phyloP scores from a whole-genome alignment of 2,888 invertebrate species.

The Dynastes maya region DNA sequence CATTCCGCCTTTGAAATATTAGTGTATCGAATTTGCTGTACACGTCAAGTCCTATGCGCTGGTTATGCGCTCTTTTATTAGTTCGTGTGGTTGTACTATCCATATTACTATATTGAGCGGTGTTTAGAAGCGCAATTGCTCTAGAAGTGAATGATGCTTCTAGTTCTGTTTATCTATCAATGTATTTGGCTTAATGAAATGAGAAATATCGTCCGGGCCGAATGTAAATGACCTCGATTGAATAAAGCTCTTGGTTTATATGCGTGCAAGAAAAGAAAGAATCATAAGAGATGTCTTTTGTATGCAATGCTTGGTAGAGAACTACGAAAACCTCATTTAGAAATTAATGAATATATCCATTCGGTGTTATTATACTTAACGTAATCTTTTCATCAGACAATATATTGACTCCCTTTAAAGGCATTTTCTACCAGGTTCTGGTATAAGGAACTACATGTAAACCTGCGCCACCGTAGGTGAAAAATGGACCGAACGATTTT shows the following conservation, averaged over 20 bases:
- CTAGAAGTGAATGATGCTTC: conserved; percentile 12
- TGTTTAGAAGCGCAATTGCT: conserved; percentile 14
- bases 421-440: too few relatives aligned
- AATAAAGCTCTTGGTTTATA: not conserved
- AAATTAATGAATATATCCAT: too few relatives aligned
- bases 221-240: conserved; percentile 12
- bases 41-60: not conserved
- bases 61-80: conserved; percentile 12
- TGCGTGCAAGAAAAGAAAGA: not conserved
- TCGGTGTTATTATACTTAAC: too few relatives aligned
- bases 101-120: not conserved
- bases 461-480: too few relatives aligned
- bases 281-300: too few relatives aligned
- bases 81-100: not conserved
- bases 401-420: too few relatives aligned
- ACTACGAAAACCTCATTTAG: too few relatives aligned
- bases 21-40: conserved; percentile 33
- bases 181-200: conserved; percentile 3
- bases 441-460: too few relatives aligned
- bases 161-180: not conserved
- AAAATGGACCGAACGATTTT: too few relatives aligned
- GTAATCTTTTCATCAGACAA: too few relatives aligned
- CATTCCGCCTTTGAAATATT: conserved; percentile 41
- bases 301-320: too few relatives aligned
- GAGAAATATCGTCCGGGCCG: conserved; percentile 14